Evolutionary conservation across 2,113 vertebrate genomes (phyloP), one percentile per base, ranked within the genome.

Genomic region (Dicaeum eximium): DNA sequence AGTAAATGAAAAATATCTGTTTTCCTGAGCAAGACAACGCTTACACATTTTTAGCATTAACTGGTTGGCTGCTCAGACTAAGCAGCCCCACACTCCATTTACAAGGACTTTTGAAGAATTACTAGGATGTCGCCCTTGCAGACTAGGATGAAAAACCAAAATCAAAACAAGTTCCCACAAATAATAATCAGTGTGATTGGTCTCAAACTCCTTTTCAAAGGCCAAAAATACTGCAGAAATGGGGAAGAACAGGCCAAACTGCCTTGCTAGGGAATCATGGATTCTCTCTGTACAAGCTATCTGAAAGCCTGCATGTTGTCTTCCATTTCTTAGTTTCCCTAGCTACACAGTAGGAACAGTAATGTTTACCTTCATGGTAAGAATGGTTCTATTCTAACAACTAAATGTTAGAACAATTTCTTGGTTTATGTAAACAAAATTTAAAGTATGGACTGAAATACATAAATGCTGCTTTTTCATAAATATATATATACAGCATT

Each of bases 1-100:
- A 91, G 25, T 67, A 48, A 95, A 84, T 95, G 58, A 92, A 93
- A 92, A 92, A 48, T 51, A 66, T 11, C 47, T 93, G 51, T 62
- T 71, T 82, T 71, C 62, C 79, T 88, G 42, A 58, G 35, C 54
- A 73, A 64, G 50, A 48, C n/a, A 89, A 70, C n/a, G 78, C 27
- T 44, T 58, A 42, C 1, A 17, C 47, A 58, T 66, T 91, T 92
- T 93, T 73, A 78, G 60, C 33, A 74, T 66, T 73, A 80, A 88
- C 2, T 79, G 28, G 4, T 13, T 88, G 66, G 51, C 66, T 92
- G 67, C 57, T 61, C 38, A 82, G 71, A 64, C 45, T 79, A 72
- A 72, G 28, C 54, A 86, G 45, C 27, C 25, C 15, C 62, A 67
- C 13, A 10, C 27, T 70, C 12, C 19, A 70, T 61, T 92, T 89